Conservation (phyloP, 2,888 invertebrate genomes). For the Chaetoderma sp. region DNA sequence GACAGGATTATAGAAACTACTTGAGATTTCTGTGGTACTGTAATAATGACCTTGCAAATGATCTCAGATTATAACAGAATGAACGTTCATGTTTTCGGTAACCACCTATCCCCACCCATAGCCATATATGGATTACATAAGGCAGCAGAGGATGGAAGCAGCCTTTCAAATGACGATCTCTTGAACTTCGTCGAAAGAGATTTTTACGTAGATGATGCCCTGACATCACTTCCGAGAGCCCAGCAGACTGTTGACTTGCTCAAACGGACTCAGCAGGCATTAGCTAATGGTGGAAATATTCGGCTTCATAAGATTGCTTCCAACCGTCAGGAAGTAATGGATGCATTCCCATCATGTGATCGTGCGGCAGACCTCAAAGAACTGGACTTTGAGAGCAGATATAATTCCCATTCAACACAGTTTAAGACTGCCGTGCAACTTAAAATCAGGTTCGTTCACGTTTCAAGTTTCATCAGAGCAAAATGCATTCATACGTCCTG, state of each 20-base stretch:
- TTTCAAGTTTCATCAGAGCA: too few relatives aligned
- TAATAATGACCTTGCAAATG: slow-evolving; percentile 14
- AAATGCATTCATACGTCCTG: too few relatives aligned
- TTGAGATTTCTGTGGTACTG: slow-evolving; percentile 24
- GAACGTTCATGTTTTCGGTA: slow-evolving; percentile 28
- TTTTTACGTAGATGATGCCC: slow-evolving; percentile 28
- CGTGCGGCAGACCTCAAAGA: slow-evolving; percentile 2
- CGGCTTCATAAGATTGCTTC: slow-evolving; percentile 21
- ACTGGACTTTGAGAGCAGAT: slow-evolving; percentile 14
- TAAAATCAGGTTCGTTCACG: too few relatives aligned
- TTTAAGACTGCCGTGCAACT: too few relatives aligned
- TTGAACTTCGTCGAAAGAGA: slow-evolving; percentile 9
- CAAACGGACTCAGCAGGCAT: slow-evolving; percentile 12
- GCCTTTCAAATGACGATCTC: not conserved
- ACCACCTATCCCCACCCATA: slow-evolving; percentile 13
- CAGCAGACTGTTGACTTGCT: not conserved
- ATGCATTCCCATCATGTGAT: slow-evolving; percentile 18
- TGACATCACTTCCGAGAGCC: slow-evolving; percentile 7
- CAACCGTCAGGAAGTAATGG: slow-evolving; percentile 7
- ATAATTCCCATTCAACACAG: too few relatives aligned
- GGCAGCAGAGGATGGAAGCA: not conserved
- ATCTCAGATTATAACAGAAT: slow-evolving; percentile 16
- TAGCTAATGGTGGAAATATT: slow-evolving; percentile 10
- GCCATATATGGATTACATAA: slow-evolving; percentile 15
- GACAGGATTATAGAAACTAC: slow-evolving; percentile 20